Conservation (phyloP, 1,140 invertebrate species). For the Bemisia tabaci region DNA sequence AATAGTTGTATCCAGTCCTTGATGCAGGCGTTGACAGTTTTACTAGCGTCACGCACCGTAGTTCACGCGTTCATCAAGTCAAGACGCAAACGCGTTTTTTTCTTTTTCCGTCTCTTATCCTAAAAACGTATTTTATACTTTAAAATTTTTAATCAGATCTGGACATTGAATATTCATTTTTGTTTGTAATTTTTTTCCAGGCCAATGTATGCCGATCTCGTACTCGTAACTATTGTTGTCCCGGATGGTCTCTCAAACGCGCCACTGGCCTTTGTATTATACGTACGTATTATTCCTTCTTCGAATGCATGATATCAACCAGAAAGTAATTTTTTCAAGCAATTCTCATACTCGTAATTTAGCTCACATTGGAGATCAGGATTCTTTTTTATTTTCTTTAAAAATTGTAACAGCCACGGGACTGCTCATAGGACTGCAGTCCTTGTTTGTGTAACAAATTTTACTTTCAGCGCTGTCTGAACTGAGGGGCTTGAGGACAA, state of each 20-base stretch:
- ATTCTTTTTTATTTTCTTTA: too few relatives aligned
- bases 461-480: neutral
- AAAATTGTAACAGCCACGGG: neutral
- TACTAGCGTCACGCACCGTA: too few relatives aligned
- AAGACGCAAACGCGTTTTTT: too few relatives aligned
- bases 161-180: too few relatives aligned
- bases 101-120: too few relatives aligned
- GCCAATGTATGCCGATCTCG: constrained; percentile 59
- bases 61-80: too few relatives aligned
- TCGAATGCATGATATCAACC: neutral
- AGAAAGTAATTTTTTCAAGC: neutral
- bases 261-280: constrained; percentile 58
- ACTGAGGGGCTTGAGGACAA: too few relatives aligned
- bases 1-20: too few relatives aligned
- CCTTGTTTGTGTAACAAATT: neutral
- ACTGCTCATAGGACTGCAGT: neutral
- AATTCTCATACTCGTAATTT: neutral
- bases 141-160: too few relatives aligned
- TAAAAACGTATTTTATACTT: too few relatives aligned
- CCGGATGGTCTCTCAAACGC: constrained; percentile 60
- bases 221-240: constrained; percentile 58
- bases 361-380: neutral
- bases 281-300: constrained; percentile 46
- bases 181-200: constrained; percentile 35
- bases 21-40: too few relatives aligned